Conservation (phyloP, 2,888 invertebrate genomes). For the Capitulum mitella region DNA sequence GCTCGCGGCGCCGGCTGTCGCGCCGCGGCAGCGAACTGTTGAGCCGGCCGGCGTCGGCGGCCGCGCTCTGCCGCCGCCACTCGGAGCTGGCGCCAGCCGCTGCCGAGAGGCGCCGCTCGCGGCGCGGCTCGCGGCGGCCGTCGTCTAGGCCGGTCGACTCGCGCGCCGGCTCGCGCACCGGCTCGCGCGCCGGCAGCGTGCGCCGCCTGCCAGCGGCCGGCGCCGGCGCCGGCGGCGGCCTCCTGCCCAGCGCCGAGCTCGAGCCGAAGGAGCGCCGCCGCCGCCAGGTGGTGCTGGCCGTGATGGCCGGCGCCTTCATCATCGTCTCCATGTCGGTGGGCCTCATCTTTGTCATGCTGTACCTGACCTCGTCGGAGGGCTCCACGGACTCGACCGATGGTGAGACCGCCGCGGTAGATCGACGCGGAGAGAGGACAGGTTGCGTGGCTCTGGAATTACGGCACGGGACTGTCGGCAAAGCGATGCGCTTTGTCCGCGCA, state of each 20-base stretch:
- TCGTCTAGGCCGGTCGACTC: neutral
- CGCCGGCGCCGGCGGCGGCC: neutral
- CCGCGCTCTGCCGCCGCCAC: neutral
- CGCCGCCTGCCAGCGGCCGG: neutral
- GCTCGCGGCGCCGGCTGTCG: neutral
- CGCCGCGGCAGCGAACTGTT: constrained; percentile 3
- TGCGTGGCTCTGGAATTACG: no score
- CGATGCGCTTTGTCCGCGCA: no score
- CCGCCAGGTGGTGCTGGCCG: constrained; percentile 61
- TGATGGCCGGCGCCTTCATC: constrained; percentile 64
- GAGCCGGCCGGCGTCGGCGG: neutral
- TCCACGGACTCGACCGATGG: neutral
- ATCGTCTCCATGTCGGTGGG: constrained; percentile 64
- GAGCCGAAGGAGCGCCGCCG: constrained; percentile 54
- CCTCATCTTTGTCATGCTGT: constrained; percentile 65
- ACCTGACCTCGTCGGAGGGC: constrained; percentile 28
- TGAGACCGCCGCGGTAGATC: neutral
- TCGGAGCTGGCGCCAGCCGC: neutral
- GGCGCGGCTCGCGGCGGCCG: neutral
- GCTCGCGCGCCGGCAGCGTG: constrained; percentile 5
- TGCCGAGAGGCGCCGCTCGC: neutral
- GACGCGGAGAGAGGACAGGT: no score
- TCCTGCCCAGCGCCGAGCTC: constrained; percentile 42
- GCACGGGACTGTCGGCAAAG: no score
- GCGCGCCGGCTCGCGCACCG: neutral